phyloP scores from a whole-genome alignment of 2,113 vertebrate species.

The Scolopax mira region DNA sequence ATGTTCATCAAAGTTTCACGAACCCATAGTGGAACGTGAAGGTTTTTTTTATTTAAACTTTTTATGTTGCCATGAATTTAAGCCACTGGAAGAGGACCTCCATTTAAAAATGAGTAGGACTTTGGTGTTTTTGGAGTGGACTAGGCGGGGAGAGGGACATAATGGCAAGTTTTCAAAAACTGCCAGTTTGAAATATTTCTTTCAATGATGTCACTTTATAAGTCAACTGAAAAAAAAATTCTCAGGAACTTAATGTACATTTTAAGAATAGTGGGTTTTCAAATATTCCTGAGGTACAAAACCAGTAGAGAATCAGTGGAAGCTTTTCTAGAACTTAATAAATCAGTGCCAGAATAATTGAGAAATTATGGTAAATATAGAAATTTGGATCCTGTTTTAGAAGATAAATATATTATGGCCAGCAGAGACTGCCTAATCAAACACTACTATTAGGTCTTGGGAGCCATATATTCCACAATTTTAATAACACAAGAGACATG shows the following conservation, averaged over 20 bases:
- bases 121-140: neutral
- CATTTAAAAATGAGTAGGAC: neutral
- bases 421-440: neutral
- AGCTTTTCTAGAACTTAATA: neutral
- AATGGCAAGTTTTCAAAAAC: neutral
- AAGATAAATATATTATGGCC: neutral
- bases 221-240: neutral
- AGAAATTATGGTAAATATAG: neutral
- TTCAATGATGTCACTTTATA: neutral
- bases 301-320: neutral
- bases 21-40: neutral
- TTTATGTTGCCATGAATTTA: neutral
- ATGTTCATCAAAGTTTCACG: neutral
- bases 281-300: neutral
- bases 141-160: fast-evolving
- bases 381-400: neutral
- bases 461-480: neutral
- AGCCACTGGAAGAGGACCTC: neutral
- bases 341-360: neutral
- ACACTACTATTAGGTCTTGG: neutral
- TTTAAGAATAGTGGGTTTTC: neutral
- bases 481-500: neutral
- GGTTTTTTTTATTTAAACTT: neutral
- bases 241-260: neutral
- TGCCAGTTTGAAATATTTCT: neutral